Base-by-base conservation (phyloP, 2,113 vertebrate genomes). In the Sula dactylatra region DNA sequence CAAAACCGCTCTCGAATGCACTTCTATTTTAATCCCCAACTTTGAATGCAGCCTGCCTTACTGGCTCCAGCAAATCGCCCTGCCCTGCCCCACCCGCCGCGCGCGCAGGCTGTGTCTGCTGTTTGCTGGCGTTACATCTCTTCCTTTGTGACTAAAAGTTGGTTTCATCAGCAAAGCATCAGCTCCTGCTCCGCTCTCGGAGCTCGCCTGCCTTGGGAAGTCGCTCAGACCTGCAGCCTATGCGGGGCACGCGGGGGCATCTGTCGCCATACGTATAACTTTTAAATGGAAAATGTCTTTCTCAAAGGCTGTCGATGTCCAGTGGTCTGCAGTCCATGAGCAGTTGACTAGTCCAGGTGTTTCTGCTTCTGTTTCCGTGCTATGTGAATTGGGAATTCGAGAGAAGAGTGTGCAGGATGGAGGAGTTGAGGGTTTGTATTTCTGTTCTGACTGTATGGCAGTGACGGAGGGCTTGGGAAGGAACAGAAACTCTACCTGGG, bases 231-330 rank as follows among this genome's bases (percentile, higher is more conserved):
- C 82, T 61, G 94, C 86, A 59, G 74, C 94, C 88, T 82, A 11
- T 74, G 95, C 0, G 15, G 82, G 74, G 62, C 89, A 62, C 70
- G 20, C 31, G 56, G 94, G 80, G 94, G 62, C 94, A 44, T 73
- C 86, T 82, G 80, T 86, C 80, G 32, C 91, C 88, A 54, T 32
- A 91, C 88, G 77, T 56, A 5, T 88, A 90, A 87, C 95, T 94
- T 89, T 96, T 97, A 97, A 94, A 97, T 95, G 97, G 97, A 98
- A 98, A 95, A 97, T 84, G 86, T 89, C 96, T 96, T 81, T 97
- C 97, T 98, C 97, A 97, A 97, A 96, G 96, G 95, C 96, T 98
- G 94, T 38, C 96, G 93, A 96, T 96, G 94, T 96, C 96, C 97
- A 97, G 87, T 90, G 83, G 90, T 97, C 95, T 92, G 93, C 96